phyloP scores from a whole-genome alignment of 2,797 vertebrate species.

The Brachyalestes nurse region DNA sequence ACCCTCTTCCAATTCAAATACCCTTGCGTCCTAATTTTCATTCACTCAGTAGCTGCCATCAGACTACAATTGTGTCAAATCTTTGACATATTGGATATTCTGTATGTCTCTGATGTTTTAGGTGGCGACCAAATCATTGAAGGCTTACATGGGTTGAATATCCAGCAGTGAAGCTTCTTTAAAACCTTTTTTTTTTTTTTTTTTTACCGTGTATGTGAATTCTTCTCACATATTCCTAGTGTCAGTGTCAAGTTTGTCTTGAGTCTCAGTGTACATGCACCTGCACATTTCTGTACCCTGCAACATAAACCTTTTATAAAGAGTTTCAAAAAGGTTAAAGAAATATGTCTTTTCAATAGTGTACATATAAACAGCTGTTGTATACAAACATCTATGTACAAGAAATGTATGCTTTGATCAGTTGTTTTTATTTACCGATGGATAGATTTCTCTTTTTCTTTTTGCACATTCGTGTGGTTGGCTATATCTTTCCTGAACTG shows the following conservation, averaged over 20 bases:
- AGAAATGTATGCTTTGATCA: background rate
- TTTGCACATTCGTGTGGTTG: background rate
- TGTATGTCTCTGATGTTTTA: slow-evolving; percentile 39
- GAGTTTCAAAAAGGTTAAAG: slow-evolving; percentile 2
- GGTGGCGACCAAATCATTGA: slow-evolving; percentile 59
- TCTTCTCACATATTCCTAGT: slow-evolving; percentile 23
- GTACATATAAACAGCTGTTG: background rate
- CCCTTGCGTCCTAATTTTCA: slow-evolving; percentile 31
- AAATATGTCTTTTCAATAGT: background rate
- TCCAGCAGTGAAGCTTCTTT: slow-evolving; percentile 56
- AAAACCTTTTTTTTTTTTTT: slow-evolving; percentile 54
- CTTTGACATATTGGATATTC: slow-evolving; percentile 40
- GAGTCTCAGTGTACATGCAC: background rate
- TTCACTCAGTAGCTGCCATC: slow-evolving; percentile 35
- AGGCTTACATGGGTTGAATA: slow-evolving; percentile 56
- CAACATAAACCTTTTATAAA: slow-evolving; percentile 32
- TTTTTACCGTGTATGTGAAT: slow-evolving; percentile 50
- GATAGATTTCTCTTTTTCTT: too few species aligned
- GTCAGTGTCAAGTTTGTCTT: slow-evolving; percentile 1
- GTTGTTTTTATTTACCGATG: background rate
- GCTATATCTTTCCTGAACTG: background rate
- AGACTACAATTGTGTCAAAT: slow-evolving; percentile 34
- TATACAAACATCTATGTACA: background rate
- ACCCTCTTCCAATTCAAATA: slow-evolving; percentile 9
- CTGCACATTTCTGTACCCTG: slow-evolving; percentile 10